Percentiles rank a stretch among this genome's conserved stretches.
Evolutionary conservation across 2,113 vertebrate genomes (phyloP).

Genomic region (Fregata magnificens): DNA sequence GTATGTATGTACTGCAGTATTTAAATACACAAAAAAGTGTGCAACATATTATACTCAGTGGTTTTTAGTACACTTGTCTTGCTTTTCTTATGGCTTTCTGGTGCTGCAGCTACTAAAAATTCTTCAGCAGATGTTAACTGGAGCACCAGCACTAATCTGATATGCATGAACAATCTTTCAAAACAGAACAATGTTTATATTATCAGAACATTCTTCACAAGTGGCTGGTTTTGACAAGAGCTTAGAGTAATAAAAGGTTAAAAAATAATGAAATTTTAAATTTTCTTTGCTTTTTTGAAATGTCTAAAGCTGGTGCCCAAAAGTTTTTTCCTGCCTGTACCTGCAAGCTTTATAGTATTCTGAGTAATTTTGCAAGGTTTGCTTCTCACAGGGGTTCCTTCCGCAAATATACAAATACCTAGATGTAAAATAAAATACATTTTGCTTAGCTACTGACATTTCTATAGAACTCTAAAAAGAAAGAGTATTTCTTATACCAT

Average conservation of each 20-base stretch:
- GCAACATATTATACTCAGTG: neutral
- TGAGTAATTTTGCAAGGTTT: neutral
- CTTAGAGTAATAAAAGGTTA: neutral
- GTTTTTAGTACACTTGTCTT: neutral
- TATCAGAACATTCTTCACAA: neutral
- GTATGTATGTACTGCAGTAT: neutral
- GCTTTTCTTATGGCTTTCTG: neutral
- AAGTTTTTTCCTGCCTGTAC: neutral
- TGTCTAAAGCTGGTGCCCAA: neutral
- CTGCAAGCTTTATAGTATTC: neutral
- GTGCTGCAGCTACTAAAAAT: neutral
- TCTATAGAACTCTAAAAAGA: neutral
- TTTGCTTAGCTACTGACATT: neutral
- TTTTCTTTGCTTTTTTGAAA: neutral
- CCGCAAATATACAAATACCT: neutral
- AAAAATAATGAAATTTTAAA: neutral
- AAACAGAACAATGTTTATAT: neutral
- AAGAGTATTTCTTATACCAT: neutral
- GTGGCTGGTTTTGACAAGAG: neutral
- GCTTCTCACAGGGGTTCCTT: neutral
- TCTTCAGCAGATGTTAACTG: neutral
- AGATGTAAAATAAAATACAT: neutral
- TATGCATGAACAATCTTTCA: neutral
- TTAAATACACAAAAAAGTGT: neutral
- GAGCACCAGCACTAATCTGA: neutral